phyloP scores from a whole-genome alignment of 2,888 invertebrate species.

The Meteorus colon region DNA sequence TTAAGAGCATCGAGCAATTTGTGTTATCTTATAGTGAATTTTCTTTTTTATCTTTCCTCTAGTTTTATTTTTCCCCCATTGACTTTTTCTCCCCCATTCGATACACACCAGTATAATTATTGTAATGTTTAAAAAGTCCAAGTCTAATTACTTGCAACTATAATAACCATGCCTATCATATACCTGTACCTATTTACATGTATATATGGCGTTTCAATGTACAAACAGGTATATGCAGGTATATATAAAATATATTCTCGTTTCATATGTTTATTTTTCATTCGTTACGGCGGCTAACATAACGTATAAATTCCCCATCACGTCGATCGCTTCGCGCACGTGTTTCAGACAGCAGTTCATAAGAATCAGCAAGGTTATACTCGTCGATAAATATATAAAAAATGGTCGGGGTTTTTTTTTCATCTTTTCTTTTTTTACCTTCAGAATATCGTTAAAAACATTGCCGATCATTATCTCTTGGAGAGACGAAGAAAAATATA shows the following conservation, averaged over 20 bases:
- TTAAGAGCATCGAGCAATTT: slow-evolving; percentile 25
- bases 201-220: not conserved
- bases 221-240: not conserved
- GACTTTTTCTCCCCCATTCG: not conserved
- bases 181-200: not conserved
- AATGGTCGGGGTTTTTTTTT: not conserved
- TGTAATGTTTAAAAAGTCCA: slow-evolving; percentile 21
- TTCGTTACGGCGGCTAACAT: slow-evolving; percentile 19
- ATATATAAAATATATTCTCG: slow-evolving; percentile 11
- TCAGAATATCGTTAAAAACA: slow-evolving; percentile 2
- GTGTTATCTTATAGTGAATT: slow-evolving; percentile 17
- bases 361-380: slow-evolving; percentile 17
- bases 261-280: slow-evolving; percentile 10
- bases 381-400: slow-evolving; percentile 4
- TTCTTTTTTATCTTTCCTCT: not conserved
- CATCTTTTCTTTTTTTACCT: not conserved
- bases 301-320: slow-evolving; percentile 22
- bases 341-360: slow-evolving; percentile 15
- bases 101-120: slow-evolving; percentile 10
- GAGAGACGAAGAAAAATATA: not conserved
- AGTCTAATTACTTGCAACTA: slow-evolving; percentile 16
- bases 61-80: not conserved
- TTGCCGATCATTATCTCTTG: slow-evolving; percentile 6
- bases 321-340: slow-evolving; percentile 9
- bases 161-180: slow-evolving; percentile 15